phyloP scores from a whole-genome alignment of 1,140 invertebrate species.

The Saccostrea glomerata region DNA sequence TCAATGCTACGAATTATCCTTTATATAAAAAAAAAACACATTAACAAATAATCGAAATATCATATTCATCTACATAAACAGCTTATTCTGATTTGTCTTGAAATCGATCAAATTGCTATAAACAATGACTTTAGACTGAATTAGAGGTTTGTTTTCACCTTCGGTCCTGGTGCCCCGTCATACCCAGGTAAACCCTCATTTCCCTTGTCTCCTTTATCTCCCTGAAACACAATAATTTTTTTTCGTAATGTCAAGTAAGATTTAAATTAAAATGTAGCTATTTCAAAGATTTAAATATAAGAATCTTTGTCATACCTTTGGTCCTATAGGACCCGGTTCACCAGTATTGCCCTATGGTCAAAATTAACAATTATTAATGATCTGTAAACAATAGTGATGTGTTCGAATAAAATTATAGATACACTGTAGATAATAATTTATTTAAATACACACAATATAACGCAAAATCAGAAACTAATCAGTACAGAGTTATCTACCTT shows the following conservation, averaged over 20 bases:
- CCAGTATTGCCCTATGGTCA: neutral
- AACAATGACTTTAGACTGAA: too few species aligned
- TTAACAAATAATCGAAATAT: too few species aligned
- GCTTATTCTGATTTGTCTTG: too few species aligned
- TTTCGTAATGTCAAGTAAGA: neutral
- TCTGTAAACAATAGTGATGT: too few species aligned
- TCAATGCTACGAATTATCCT: neutral
- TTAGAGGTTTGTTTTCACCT: constrained; percentile 33
- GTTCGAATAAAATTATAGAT: too few species aligned
- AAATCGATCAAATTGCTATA: too few species aligned
- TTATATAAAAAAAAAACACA: too few species aligned
- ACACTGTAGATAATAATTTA: too few species aligned
- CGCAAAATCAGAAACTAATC: neutral
- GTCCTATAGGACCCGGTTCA: constrained; percentile 6
- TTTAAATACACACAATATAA: too few species aligned
- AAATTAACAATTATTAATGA: too few species aligned
- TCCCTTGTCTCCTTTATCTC: constrained; percentile 81
- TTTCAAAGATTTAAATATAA: too few species aligned
- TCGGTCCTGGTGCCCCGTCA: constrained; percentile 54
- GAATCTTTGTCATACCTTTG: neutral
- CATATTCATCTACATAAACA: too few species aligned
- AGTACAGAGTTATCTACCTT: neutral
- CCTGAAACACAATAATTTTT: neutral
- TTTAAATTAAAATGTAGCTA: neutral
- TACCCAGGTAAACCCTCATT: constrained; percentile 69